Evolutionary conservation across 2,888 invertebrate genomes (phyloP), one percentile per base, ranked within the genome.

Genomic region (Slavum lentiscoides): DNA sequence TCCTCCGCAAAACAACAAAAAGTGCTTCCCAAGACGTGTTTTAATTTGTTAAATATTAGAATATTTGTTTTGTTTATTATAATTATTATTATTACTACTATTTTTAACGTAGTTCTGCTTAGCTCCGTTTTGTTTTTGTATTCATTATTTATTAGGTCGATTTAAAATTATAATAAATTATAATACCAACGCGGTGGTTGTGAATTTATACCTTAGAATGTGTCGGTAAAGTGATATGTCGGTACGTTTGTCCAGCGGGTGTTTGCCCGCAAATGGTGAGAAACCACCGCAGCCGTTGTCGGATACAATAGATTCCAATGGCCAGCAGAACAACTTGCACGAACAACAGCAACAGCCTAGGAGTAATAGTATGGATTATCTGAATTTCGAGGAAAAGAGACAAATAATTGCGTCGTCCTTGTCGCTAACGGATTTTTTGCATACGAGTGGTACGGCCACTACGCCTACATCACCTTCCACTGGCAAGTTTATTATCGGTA

Each of bases 301-400:
- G 13, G 77, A 80, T 49, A 58, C 37, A 53, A n/a, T 53, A 9
- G 64, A 80, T 70, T 69, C 77, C 37, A 80, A 80, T 80, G 70
- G 70, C 11, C 69, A 70, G 19, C 77, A 62, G 15, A 69, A 80
- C 21, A 53, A 62, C 23, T 37, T 70, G 21, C 77, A 70, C 2
- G 69, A 80, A 64, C 77, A 80, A 53, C 75, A 30, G 30, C 30
- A 75, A 75, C 76, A 77, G 13, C 49, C 77, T 64, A 88, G 93
- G 85, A 94, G 94, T 88, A 93, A 91, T 87, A 94, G 94, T 86
- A 90, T 94, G 89, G 94, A 94, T 89, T 93, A 94, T 88, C 90
- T 95, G 82, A 95, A 95, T 88, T 95, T 95, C 87, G 94, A 95
- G 88, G 95, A 95, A 89, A 94, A 94, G 87, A 89, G 95, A 85